phyloP scores from a whole-genome alignment of 2,797 vertebrate species.

The Eulemur rubriventer region DNA sequence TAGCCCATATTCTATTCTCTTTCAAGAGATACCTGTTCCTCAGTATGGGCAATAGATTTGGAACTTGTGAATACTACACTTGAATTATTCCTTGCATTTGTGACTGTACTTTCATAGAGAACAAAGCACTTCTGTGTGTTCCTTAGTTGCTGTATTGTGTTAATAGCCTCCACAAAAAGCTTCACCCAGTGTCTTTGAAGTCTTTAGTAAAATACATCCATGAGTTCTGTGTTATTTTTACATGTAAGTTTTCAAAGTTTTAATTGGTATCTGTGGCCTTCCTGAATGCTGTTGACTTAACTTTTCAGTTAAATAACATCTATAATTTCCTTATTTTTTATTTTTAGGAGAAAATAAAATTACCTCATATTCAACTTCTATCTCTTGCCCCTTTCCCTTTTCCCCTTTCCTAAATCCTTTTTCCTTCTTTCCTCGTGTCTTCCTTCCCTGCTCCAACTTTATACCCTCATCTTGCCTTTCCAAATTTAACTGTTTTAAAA shows the following conservation, averaged over 20 bases:
- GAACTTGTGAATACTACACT: background rate
- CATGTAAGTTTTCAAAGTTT: background rate
- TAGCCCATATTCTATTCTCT: background rate
- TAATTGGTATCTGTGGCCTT: background rate
- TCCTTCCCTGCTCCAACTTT: background rate
- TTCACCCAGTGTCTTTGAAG: slow-evolving; percentile 1
- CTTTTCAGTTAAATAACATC: slow-evolving; percentile 34
- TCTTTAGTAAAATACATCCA: background rate
- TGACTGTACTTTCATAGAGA: background rate
- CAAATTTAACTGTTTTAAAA: slow-evolving; percentile 19
- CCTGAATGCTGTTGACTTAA: slow-evolving; percentile 2
- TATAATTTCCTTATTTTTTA: background rate
- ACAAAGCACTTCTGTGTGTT: background rate
- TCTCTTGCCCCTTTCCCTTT: background rate
- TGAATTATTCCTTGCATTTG: slow-evolving; percentile 12
- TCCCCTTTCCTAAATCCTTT: background rate
- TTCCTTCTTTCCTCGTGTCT: background rate
- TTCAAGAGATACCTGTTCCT: slow-evolving; percentile 46
- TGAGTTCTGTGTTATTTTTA: slow-evolving; percentile 14
- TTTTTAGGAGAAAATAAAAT: slow-evolving; percentile 30
- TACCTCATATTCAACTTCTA: background rate
- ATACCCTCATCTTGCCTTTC: background rate
- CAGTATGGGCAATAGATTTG: background rate
- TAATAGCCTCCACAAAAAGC: background rate
- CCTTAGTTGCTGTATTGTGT: background rate